Percentiles rank a stretch among this genome's conserved stretches.
These are phyloP conservation scores for Drosophila greeni DNA, from an alignment of 2,888 invertebrate species.

Conservation along the genomic window DNA sequence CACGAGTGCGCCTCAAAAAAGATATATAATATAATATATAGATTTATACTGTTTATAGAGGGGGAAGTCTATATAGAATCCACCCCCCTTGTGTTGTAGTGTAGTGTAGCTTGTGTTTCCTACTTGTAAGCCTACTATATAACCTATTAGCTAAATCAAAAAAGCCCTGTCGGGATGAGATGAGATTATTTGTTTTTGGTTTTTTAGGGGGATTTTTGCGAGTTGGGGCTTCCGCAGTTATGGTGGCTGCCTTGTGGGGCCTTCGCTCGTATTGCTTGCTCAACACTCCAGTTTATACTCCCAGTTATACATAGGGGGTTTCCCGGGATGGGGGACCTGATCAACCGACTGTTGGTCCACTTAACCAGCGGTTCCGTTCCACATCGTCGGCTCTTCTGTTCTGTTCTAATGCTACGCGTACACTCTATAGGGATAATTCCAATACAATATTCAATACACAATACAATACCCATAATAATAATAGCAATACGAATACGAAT, in stretches of 20 bases:
- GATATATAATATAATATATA: conserved; percentile 38
- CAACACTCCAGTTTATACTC: conserved; percentile 71
- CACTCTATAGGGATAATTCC: conserved; percentile 30
- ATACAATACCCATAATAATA: conserved; percentile 29
- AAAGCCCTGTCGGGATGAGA: conserved; percentile 25
- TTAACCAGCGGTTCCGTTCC: conserved; percentile 75
- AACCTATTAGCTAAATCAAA: conserved; percentile 46
- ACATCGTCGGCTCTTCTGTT: conserved; percentile 47
- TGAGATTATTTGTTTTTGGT: conserved; percentile 28
- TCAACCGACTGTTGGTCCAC: conserved; percentile 77
- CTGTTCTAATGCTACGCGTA: conserved; percentile 35
- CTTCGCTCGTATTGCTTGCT: conserved; percentile 77
- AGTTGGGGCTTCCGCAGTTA: conserved; percentile 58
- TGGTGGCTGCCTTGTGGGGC: conserved; percentile 47
- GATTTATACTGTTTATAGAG: conserved; percentile 16
- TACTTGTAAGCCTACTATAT: conserved; percentile 18
- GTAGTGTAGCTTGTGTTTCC: conserved; percentile 18
- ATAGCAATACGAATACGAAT: conserved; percentile 48
- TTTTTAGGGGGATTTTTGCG: conserved; percentile 31
- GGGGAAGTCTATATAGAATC: not conserved
- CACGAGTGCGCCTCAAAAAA: conserved; percentile 55
- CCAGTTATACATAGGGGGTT: conserved; percentile 31
- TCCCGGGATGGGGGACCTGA: conserved; percentile 46
- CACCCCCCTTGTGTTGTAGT: conserved; percentile 20
- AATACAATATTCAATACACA: conserved; percentile 38